Evolutionary conservation across 2,113 vertebrate species (phyloP).

Genomic region (Atractosteus spatula): DNA sequence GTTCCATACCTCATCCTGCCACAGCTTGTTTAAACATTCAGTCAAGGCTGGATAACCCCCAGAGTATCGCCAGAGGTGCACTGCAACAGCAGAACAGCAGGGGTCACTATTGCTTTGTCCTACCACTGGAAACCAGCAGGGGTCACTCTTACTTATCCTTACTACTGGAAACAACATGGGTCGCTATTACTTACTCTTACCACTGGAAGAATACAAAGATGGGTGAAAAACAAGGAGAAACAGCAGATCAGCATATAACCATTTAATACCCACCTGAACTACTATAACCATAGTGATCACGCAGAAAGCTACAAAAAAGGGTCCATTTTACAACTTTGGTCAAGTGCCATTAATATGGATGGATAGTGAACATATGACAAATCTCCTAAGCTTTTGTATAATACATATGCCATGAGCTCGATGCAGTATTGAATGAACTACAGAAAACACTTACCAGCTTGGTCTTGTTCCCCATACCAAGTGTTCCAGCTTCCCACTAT

Average conservation of each 20-base stretch:
- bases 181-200: conserved; percentile 38
- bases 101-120: conserved; percentile 45
- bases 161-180: conserved; percentile 48
- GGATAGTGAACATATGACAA: no score
- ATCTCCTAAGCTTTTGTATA: no score
- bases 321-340: no score
- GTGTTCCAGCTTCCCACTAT: conserved; percentile 96
- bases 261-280: no score
- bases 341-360: no score
- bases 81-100: conserved; percentile 64
- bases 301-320: no score
- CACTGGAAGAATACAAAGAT: no score
- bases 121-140: conserved; percentile 43
- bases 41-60: conserved; percentile 89
- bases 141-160: conserved; percentile 45
- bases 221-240: no score
- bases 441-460: conserved; percentile 75
- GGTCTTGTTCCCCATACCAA: conserved; percentile 95
- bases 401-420: no score
- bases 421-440: no score
- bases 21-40: conserved; percentile 85
- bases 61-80: conserved; percentile 92
- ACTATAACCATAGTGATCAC: no score
- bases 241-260: no score
- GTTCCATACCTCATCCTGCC: conserved; percentile 75